These are phyloP conservation scores for Cordilura impudica DNA, from an alignment of 2,888 invertebrate species.

Conservation along the genomic window DNA sequence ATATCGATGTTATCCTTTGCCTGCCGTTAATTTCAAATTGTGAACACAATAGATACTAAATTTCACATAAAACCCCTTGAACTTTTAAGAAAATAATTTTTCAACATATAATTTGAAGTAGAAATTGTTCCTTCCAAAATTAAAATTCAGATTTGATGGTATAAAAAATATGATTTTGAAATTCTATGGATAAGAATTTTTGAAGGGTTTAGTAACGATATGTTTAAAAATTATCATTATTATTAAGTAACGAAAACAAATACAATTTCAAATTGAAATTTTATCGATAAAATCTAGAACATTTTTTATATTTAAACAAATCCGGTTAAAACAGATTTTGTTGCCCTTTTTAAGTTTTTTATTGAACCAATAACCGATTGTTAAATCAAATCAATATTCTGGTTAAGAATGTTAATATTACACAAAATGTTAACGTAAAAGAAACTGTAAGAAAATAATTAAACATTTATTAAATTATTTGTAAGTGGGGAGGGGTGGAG, in stretches of 20 bases:
- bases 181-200: not conserved
- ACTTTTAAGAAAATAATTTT: too few relatives aligned
- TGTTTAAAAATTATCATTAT: not conserved
- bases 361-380: not conserved
- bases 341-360: not conserved
- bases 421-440: not conserved
- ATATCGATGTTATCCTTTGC: too few relatives aligned
- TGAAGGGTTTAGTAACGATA: not conserved
- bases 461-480: conserved; percentile 40
- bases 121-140: too few relatives aligned
- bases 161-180: not conserved
- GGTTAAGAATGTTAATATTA: conserved; percentile 4
- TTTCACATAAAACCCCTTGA: too few relatives aligned
- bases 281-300: not conserved
- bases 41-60: too few relatives aligned
- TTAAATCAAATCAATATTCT: not conserved
- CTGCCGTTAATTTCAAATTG: too few relatives aligned
- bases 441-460: conserved; percentile 44
- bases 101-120: too few relatives aligned
- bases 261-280: too few relatives aligned
- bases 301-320: not conserved
- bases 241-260: not conserved
- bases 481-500: not conserved
- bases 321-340: not conserved
- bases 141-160: not conserved